Conservation (phyloP, 2,797 vertebrate species). For the Apogon talboti region DNA sequence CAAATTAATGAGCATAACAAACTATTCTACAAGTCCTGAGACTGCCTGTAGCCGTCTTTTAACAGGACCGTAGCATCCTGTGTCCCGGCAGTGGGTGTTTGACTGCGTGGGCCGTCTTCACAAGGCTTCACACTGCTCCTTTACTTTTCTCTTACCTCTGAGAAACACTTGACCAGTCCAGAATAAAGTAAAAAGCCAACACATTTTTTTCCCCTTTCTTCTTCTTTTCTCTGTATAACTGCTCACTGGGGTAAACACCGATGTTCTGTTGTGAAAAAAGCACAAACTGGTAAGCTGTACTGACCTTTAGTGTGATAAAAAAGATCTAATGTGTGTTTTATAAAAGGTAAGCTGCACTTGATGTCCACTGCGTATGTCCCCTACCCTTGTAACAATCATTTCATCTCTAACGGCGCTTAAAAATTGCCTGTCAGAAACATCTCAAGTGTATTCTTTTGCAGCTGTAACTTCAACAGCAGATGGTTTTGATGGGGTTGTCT, state of each 20-base stretch:
- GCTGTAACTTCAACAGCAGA: no score
- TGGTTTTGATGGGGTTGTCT: no score
- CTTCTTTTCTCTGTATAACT: constrained; percentile 1
- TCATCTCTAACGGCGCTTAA: no score
- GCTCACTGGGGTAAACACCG: neutral
- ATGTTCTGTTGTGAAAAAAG: neutral
- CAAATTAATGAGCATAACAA: constrained; percentile 16
- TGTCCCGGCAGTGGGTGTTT: constrained; percentile 47
- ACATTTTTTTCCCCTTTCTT: neutral
- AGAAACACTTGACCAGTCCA: constrained; percentile 1
- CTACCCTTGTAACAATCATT: no score
- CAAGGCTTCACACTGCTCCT: constrained; percentile 27
- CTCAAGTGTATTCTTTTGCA: no score
- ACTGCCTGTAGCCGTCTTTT: neutral
- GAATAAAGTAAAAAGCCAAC: neutral
- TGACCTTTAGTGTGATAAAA: neutral
- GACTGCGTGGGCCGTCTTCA: constrained; percentile 47
- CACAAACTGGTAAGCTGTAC: neutral
- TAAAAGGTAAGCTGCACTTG: neutral
- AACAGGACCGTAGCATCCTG: constrained; percentile 14
- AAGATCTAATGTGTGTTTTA: neutral
- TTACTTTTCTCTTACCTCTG: constrained; percentile 26
- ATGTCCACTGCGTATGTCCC: no score
- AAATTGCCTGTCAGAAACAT: no score
- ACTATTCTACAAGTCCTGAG: neutral